Evolutionary conservation across 2,888 invertebrate species (phyloP).

Genomic region (Lepidocyrtoides sp.): DNA sequence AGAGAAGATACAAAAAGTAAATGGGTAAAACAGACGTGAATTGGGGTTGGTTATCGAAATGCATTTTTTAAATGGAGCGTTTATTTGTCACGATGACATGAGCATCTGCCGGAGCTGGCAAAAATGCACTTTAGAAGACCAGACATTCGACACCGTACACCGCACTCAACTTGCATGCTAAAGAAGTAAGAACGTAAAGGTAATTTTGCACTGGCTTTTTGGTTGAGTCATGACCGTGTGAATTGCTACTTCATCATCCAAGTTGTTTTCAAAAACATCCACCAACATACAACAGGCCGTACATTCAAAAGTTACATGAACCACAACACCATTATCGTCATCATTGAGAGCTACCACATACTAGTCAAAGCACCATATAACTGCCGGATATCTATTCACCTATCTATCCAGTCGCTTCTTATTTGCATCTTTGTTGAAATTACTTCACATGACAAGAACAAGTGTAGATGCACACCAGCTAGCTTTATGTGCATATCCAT

Average conservation of each 20-base stretch:
- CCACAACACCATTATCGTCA: background rate
- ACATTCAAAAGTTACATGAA: background rate
- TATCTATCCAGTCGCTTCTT: background rate
- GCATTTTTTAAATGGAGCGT: background rate
- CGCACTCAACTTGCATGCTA: no score
- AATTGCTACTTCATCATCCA: slow-evolving; percentile 29
- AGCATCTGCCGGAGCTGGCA: no score
- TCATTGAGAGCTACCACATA: background rate
- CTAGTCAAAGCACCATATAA: background rate
- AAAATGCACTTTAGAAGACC: no score
- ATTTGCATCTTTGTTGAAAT: slow-evolving; percentile 22
- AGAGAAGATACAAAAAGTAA: background rate
- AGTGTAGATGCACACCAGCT: background rate
- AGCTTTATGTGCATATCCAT: slow-evolving; percentile 28
- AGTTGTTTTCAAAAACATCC: background rate
- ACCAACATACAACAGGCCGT: background rate
- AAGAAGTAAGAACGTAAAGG: no score
- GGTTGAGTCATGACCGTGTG: slow-evolving; percentile 13
- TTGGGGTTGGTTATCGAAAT: background rate
- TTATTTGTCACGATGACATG: background rate
- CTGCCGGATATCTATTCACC: background rate
- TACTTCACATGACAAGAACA: background rate
- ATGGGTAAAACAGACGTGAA: background rate
- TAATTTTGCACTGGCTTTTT: background rate
- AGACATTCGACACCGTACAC: no score